These are phyloP conservation scores for Brachyalestes nurse DNA, from an alignment of 2,797 vertebrate genomes.

Conservation along the genomic window DNA sequence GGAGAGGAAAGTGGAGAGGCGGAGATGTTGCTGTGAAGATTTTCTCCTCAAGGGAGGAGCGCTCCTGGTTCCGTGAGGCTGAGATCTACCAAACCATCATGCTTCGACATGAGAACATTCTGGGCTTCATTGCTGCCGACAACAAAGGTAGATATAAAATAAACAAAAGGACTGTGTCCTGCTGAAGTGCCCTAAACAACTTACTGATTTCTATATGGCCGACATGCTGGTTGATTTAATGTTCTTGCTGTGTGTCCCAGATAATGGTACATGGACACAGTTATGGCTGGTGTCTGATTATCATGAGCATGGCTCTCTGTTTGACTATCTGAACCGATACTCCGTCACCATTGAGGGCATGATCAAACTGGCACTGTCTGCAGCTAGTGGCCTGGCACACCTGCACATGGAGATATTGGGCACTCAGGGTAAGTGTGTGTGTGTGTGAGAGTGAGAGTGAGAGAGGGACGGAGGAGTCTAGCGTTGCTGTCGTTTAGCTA, in stretches of 20 bases:
- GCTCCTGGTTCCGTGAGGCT: constrained; percentile 95
- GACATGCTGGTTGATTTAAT: neutral
- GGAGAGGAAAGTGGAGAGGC: constrained; percentile 92
- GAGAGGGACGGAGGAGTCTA: no score
- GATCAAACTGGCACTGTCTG: constrained; percentile 92
- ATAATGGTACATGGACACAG: constrained; percentile 97
- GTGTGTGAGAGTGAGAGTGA: neutral
- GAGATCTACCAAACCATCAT: constrained; percentile 97
- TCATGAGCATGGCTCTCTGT: constrained; percentile 93
- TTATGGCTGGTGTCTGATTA: constrained; percentile 96
- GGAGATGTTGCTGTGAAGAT: constrained; percentile 96
- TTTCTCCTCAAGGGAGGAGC: constrained; percentile 94
- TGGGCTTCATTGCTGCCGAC: constrained; percentile 94
- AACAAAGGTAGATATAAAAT: constrained; percentile 85
- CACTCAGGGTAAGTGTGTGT: constrained; percentile 84
- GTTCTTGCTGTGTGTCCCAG: constrained; percentile 61
- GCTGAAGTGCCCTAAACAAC: neutral
- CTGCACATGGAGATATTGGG: constrained; percentile 98
- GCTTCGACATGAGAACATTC: constrained; percentile 94
- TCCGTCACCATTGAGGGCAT: constrained; percentile 91
- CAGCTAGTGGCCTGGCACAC: constrained; percentile 92
- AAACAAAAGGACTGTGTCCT: neutral
- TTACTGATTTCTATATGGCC: neutral
- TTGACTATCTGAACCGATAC: constrained; percentile 92
- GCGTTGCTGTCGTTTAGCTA: neutral